phyloP scores from a whole-genome alignment of 1,140 invertebrate genomes.

The Pristionchus pacificus region DNA sequence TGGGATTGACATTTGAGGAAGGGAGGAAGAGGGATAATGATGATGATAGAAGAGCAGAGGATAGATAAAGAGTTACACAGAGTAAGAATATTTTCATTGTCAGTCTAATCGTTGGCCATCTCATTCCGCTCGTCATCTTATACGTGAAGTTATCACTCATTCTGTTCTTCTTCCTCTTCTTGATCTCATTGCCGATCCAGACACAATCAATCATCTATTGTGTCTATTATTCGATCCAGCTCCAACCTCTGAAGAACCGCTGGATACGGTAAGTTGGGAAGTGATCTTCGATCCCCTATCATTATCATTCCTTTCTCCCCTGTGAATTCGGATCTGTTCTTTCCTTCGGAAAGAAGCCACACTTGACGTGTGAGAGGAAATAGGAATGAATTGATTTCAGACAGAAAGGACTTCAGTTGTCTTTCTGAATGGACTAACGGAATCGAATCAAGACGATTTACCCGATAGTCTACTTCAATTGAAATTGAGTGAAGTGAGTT shows the following conservation, averaged over 20 bases:
- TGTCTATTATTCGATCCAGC: conserved; percentile 31
- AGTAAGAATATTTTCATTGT: too few relatives aligned
- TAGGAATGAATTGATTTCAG: background rate
- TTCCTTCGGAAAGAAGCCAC: conserved; percentile 1
- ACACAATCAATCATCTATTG: conserved; percentile 39
- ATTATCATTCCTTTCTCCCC: background rate
- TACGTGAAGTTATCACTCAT: conserved; percentile 34
- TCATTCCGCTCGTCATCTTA: conserved; percentile 28
- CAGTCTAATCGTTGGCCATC: too few relatives aligned
- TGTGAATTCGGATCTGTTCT: background rate
- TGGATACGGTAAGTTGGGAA: background rate
- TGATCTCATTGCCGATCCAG: conserved; percentile 36
- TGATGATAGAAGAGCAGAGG: background rate
- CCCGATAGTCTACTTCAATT: conserved; percentile 35
- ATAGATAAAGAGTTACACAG: conserved; percentile 11
- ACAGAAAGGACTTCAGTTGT: conserved; percentile 20
- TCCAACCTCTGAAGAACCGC: background rate
- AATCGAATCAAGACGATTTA: conserved; percentile 15
- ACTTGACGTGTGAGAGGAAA: background rate
- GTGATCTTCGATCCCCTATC: background rate
- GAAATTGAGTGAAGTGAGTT: conserved; percentile 30
- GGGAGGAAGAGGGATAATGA: background rate
- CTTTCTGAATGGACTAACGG: conserved; percentile 26
- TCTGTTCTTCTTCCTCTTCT: conserved; percentile 33
- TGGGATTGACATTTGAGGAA: background rate